Conservation (phyloP, 2,113 vertebrate genomes). For the Syngnathus floridae region DNA sequence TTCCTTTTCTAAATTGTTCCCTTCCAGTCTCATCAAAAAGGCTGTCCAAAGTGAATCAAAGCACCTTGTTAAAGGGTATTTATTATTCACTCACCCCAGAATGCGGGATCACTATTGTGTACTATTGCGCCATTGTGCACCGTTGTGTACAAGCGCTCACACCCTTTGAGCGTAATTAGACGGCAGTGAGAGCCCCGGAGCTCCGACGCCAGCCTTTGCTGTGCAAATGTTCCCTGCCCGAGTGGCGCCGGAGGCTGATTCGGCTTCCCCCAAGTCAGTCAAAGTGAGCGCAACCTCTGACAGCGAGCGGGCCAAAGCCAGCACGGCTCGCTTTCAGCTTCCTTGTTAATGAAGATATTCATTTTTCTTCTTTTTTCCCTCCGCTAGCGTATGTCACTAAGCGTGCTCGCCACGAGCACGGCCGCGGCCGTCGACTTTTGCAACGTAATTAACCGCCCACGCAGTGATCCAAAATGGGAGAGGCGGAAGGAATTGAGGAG, state of each 20-base stretch:
- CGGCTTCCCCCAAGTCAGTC: slow-evolving; percentile 30
- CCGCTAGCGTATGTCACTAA: slow-evolving; percentile 22
- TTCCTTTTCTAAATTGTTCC: neutral
- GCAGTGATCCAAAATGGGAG: neutral
- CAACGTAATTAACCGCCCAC: slow-evolving; percentile 1
- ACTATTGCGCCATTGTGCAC: neutral
- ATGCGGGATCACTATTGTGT: neutral
- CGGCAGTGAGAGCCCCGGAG: slow-evolving; percentile 15
- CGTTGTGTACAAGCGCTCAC: neutral
- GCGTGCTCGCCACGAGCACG: slow-evolving; percentile 12
- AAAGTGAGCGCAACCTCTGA: slow-evolving; percentile 32
- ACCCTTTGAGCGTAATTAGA: slow-evolving; percentile 10
- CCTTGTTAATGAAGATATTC: slow-evolving; percentile 46
- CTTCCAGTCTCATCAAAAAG: neutral
- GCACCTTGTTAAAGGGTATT: neutral
- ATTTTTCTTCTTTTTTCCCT: slow-evolving; percentile 5
- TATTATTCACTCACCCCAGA: neutral
- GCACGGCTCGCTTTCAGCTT: neutral
- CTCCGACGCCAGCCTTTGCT: slow-evolving; percentile 24
- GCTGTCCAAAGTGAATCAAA: neutral
- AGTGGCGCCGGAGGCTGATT: slow-evolving; percentile 37
- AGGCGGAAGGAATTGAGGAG: neutral
- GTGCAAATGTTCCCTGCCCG: slow-evolving; percentile 31
- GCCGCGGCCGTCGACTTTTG: slow-evolving; percentile 20
- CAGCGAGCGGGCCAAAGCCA: slow-evolving; percentile 6